Base-by-base conservation (phyloP, 2,113 vertebrate genomes). In the Cyphomyrus plagiostoma region DNA sequence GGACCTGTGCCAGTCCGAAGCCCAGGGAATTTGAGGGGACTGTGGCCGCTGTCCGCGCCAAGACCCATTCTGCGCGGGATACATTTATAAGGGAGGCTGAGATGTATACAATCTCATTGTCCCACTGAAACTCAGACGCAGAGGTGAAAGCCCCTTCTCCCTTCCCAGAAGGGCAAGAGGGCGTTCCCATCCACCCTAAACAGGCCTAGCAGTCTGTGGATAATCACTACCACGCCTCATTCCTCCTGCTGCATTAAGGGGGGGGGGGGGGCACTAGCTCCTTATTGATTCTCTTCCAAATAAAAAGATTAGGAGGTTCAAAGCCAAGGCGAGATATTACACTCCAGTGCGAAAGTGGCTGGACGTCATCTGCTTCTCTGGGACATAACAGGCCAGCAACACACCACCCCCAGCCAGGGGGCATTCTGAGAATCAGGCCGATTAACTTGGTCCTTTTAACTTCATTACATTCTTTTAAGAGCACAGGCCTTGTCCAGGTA, bases 241-340 rank as follows among this genome's bases (percentile, higher is more conserved):
- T 15, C 26, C n/a, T 4, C 5, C 23, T 30, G n/a, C 49, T 30
- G 49, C 49, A 49, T 35, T n/a, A 11, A 0, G 58, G 62, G 23
- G 58, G 62, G 8, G n/a, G 58, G 35, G 87, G 21, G 56, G 39
- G 21, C 2, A 23, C 19, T 11, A 35, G 13, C 30, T 88, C 90
- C 93, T 92, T 89, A 93, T 93, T 92, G 90, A 89, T 92, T 91
- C 90, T 90, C 90, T 88, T 90, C 92, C 70, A 86, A 91, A 90
- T 93, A 93, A 94, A 91, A 91, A 94, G 95, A 96, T 96, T 95
- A 96, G 91, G 92, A 92, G 93, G 92, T 95, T 96, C 95, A 95
- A 95, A 96, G 95, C 90, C 91, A 92, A 92, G 86, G 35, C 4
- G 35, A 85, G 45, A n/a, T 46, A 26, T 23, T 85, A 23, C 46